These are phyloP conservation scores for Oenanthe melanoleuca DNA, from an alignment of 2,113 vertebrate species.

Conservation along the genomic window DNA sequence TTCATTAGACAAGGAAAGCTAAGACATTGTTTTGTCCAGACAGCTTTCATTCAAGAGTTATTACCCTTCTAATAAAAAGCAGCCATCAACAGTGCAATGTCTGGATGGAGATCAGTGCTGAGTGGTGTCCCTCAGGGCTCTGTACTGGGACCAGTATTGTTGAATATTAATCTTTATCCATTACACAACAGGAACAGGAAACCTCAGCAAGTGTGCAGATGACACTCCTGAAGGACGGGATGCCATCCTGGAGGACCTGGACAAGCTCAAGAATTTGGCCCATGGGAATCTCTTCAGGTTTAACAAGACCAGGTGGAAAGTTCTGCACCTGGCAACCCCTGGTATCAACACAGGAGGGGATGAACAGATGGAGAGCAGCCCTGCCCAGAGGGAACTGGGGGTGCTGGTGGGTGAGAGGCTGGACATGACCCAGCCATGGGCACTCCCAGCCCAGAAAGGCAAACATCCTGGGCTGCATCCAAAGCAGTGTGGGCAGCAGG, in stretches of 20 bases:
- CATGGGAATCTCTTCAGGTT: not conserved
- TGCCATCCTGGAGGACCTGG: not conserved
- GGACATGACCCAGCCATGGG: accelerated
- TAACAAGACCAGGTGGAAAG: not conserved
- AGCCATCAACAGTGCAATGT: not conserved
- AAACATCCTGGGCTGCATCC: not conserved
- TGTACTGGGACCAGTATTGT: accelerated
- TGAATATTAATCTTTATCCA: not conserved
- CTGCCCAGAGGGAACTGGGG: not conserved
- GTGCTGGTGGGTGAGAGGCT: not conserved
- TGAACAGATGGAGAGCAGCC: not conserved
- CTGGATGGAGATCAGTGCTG: accelerated
- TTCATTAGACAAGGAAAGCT: not conserved
- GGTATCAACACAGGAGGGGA: not conserved
- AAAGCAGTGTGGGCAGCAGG: accelerated
- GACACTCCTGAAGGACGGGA: accelerated
- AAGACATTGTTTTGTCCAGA: not conserved
- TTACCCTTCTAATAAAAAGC: not conserved
- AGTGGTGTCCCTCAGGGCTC: not conserved
- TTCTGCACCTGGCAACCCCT: not conserved
- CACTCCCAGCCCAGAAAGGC: accelerated
- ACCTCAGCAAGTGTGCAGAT: not conserved
- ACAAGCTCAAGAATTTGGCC: accelerated
- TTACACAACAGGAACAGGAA: not conserved
- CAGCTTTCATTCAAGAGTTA: not conserved